Conservation (phyloP, 53 echinoderm and acorn worm genomes). For the Temnopleurus reevesii region DNA sequence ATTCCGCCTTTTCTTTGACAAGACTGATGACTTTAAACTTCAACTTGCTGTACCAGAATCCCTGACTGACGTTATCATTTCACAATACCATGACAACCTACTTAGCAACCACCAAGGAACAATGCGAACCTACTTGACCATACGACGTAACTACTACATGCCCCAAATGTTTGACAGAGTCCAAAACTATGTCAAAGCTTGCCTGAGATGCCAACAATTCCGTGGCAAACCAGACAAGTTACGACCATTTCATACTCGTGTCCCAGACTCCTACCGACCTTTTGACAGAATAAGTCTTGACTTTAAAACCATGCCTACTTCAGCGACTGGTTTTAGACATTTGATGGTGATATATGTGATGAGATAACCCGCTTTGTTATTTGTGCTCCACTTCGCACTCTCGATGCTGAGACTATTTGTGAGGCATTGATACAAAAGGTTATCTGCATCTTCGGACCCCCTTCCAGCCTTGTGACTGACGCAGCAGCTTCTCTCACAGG, state of each 20-base stretch:
- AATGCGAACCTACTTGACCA: slow-evolving; percentile 62
- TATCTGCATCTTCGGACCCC: slow-evolving; percentile 58
- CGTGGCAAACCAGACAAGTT: slow-evolving; percentile 58
- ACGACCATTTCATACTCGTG: slow-evolving; percentile 58
- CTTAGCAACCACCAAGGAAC: slow-evolving; percentile 67
- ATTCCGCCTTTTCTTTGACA: slow-evolving; percentile 54
- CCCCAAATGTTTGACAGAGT: slow-evolving; percentile 66
- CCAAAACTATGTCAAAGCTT: slow-evolving; percentile 52
- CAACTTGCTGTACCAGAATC: slow-evolving; percentile 62
- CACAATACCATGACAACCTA: slow-evolving; percentile 62
- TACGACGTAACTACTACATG: slow-evolving; percentile 66
- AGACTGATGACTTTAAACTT: slow-evolving; percentile 49
- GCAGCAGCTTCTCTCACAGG: slow-evolving; percentile 58
- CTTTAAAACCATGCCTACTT: slow-evolving; percentile 67
- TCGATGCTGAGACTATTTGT: slow-evolving; percentile 66
- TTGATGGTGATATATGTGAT: slow-evolving; percentile 69
- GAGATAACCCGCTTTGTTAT: slow-evolving; percentile 63
- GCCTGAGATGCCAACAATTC: slow-evolving; percentile 63
- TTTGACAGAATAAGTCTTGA: slow-evolving; percentile 66
- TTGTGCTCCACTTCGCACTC: slow-evolving; percentile 60
- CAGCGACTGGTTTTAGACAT: slow-evolving; percentile 54
- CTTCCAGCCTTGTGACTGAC: slow-evolving; percentile 47
- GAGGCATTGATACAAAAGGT: slow-evolving; percentile 60
- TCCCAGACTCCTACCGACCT: slow-evolving; percentile 66
- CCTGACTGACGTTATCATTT: slow-evolving; percentile 59